Percentiles rank a stretch among this genome's conserved stretches.
These are phyloP conservation scores for Crocallis elinguaria DNA, from an alignment of 2,888 invertebrate genomes.

Conservation along the genomic window DNA sequence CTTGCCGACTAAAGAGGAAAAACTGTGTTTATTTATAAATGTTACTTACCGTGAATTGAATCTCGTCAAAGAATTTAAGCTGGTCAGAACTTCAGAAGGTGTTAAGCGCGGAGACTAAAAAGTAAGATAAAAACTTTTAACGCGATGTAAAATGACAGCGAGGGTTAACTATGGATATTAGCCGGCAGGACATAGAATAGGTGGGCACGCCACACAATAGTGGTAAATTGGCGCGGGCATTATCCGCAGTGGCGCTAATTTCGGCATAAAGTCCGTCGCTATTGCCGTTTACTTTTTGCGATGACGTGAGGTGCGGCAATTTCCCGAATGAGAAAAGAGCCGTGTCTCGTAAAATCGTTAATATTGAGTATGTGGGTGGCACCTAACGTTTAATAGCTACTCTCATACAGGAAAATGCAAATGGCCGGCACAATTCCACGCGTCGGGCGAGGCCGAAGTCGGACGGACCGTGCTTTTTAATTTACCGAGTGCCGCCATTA, in stretches of 20 bases:
- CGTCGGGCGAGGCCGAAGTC: conserved; percentile 51
- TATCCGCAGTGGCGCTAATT: conserved; percentile 26
- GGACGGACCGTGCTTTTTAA: conserved; percentile 67
- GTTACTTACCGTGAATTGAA: no score
- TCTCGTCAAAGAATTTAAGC: no score
- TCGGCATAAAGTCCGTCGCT: conserved; percentile 16
- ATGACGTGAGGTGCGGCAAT: conserved; percentile 26
- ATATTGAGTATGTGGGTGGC: conserved; percentile 42
- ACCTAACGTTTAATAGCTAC: conserved; percentile 43
- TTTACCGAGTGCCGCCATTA: conserved; percentile 71
- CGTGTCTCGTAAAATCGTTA: conserved; percentile 38
- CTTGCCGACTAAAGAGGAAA: conserved; percentile 13
- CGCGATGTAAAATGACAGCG: conserved; percentile 7
- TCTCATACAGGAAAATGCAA: conserved; percentile 61
- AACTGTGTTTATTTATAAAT: conserved; percentile 22
- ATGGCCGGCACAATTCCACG: conserved; percentile 57
- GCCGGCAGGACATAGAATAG: conserved; percentile 9
- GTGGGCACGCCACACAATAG: conserved; percentile 19
- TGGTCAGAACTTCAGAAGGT: background rate
- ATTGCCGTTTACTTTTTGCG: conserved; percentile 28
- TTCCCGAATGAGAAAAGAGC: conserved; percentile 36
- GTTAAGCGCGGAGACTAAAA: background rate
- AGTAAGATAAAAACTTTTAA: conserved; percentile 18
- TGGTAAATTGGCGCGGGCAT: conserved; percentile 16
- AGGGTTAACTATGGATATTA: conserved; percentile 22